phyloP scores from a whole-genome alignment of 2,888 invertebrate species.

The Carterocephalus palaemon region DNA sequence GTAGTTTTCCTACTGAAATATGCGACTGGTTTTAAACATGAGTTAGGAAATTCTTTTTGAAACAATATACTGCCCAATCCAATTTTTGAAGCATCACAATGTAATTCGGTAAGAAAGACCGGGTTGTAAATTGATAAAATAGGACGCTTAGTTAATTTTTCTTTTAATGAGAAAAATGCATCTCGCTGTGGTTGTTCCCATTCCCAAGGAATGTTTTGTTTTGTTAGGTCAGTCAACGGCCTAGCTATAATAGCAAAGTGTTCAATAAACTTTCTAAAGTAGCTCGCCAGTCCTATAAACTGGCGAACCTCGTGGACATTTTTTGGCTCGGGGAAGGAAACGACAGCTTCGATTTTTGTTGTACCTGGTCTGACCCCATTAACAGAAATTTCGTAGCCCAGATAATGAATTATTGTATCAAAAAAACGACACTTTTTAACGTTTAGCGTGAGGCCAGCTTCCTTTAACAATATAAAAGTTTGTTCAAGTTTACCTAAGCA shows the following conservation, averaged over 20 bases:
- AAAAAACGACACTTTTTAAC: not conserved
- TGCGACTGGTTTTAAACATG: slow-evolving; percentile 33
- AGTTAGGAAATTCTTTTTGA: slow-evolving; percentile 23
- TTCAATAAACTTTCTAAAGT: slow-evolving; percentile 38
- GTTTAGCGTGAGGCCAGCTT: not conserved
- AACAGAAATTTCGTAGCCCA: not conserved
- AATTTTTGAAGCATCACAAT: not conserved
- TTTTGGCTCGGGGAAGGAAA: not conserved
- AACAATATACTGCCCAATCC: slow-evolving; percentile 25
- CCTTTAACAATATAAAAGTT: not conserved
- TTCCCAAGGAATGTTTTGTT: slow-evolving; percentile 31
- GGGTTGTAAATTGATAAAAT: slow-evolving; percentile 6
- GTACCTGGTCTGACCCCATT: not conserved
- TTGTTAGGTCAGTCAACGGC: slow-evolving; percentile 33
- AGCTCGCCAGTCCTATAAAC: slow-evolving; percentile 37
- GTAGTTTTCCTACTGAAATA: slow-evolving; percentile 39
- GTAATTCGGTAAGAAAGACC: not conserved
- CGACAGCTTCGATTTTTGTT: not conserved
- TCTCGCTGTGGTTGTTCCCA: not conserved
- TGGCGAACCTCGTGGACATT: slow-evolving; percentile 36
- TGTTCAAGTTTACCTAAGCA: not conserved
- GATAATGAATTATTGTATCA: not conserved
- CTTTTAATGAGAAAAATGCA: not conserved
- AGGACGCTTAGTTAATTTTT: slow-evolving; percentile 3
- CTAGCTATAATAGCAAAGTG: slow-evolving; percentile 36